phyloP scores from a whole-genome alignment of 2,113 vertebrate genomes.

The human (Homo sapiens) region GRCh38 chr21:23680001-23680500 shows the following conservation, averaged over 20 bases:
- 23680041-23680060: neutral
- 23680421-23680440: neutral
- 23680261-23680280: neutral
- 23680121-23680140: neutral
- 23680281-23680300: neutral
- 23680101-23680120: neutral
- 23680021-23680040: neutral
- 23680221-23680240: neutral
- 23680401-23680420: neutral
- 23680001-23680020: neutral
- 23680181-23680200: neutral
- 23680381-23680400: neutral
- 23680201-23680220: neutral
- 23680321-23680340: neutral
- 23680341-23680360: neutral
- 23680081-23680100: neutral
- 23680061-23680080: neutral
- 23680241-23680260: neutral
- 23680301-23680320: neutral
- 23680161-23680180: neutral
- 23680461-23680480: neutral
- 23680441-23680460: neutral
- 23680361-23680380: neutral
- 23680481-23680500: neutral
- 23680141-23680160: slow-evolving; percentile 31